Evolutionary conservation across 2,797 vertebrate species (phyloP), one percentile per base, ranked within the genome.

Genomic region (Mus caroli): DNA sequence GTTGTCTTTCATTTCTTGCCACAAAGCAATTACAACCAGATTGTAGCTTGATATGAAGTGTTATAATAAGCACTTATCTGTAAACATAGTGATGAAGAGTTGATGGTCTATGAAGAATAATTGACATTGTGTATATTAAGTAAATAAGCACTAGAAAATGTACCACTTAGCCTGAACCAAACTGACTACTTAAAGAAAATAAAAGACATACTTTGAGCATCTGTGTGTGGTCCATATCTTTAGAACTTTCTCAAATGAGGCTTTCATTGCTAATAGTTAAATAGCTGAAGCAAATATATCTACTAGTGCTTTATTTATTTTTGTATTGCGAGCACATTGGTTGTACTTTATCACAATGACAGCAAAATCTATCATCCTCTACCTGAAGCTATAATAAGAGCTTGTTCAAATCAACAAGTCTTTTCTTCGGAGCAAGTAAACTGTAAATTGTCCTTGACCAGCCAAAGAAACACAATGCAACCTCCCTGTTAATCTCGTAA

Each of bases 401-500:
- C 60, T 69, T 96, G 97, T 94, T 98, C 97, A 98, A 96, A 98
- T 98, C 98, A 98, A 98, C 98, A 98, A 98, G 98, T 98, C 97
- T 98, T 98, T 98, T 97, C 96, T 97, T 97, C 95, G 96, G 98
- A 98, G 95, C 97, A 98, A 98, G 97, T 98, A 97, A 98, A 98
- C 98, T 98, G 96, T 98, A 98, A 98, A 98, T 98, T 98, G 97
- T 98, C 98, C 98, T 98, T 98, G 98, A 98, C 97, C 98, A 98
- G 96, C 96, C 97, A 98, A 95, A 98, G 98, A 98, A 98, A 98
- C 96, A 98, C 97, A 98, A 98, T 98, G 96, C 94, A 97, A 97
- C 90, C 97, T 97, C 91, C 88, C 88, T 98, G 97, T 98, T 98
- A 98, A 98, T 98, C 97, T 98, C 96, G 94, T 76, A 88, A 98